Conservation (phyloP, 2,797 vertebrate species). For the Brachymystax lenok region DNA sequence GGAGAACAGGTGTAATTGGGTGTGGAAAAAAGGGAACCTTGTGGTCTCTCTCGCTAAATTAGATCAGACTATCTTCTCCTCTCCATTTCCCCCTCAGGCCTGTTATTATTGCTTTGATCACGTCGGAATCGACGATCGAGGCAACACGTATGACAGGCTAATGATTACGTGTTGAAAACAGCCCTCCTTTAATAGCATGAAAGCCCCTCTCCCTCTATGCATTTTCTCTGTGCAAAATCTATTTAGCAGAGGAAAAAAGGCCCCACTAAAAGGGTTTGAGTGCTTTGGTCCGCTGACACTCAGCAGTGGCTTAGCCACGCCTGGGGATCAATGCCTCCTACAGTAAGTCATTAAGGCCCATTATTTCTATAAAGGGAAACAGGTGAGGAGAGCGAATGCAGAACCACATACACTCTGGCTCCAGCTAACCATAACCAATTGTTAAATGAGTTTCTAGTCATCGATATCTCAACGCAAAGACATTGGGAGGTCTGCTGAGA, state of each 20-base stretch:
- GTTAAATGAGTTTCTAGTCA: constrained; percentile 51
- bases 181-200: constrained; percentile 22
- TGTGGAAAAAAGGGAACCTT: constrained; percentile 55
- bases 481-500: constrained; percentile 41
- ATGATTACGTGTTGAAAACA: constrained; percentile 38
- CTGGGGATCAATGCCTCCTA: constrained; percentile 51
- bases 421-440: constrained; percentile 32
- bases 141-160: constrained; percentile 41
- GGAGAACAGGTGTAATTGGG: constrained; percentile 72
- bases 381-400: constrained; percentile 34
- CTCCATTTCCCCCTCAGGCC: constrained; percentile 52
- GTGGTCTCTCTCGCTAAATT: constrained; percentile 57
- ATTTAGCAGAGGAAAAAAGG: constrained; percentile 28
- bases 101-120: constrained; percentile 53
- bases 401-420: constrained; percentile 28
- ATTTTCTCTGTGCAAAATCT: constrained; percentile 23
- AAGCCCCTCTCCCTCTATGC: background rate
- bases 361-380: constrained; percentile 62
- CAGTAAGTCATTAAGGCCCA: constrained; percentile 58
- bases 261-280: constrained; percentile 40
- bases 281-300: constrained; percentile 33
- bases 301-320: constrained; percentile 33
- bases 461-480: constrained; percentile 53
- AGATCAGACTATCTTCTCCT: constrained; percentile 64
- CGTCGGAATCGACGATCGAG: constrained; percentile 33